Conservation (phyloP, 2,113 vertebrate species). For the Pluvialis apricaria region DNA sequence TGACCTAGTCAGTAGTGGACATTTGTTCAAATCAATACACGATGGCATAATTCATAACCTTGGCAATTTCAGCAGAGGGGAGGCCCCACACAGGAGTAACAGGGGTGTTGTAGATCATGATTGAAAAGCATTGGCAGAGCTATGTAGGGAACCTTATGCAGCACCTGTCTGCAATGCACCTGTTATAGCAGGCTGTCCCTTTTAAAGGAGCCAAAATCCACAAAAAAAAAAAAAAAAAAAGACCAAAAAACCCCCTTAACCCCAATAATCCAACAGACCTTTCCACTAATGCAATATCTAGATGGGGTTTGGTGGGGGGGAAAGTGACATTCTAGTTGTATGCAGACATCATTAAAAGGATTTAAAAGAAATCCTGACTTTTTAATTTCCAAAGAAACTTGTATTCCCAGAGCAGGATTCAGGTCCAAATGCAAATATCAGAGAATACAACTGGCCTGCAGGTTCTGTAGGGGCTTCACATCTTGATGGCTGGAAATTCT, state of each 20-base stretch:
- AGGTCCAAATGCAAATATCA: neutral
- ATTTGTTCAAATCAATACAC: neutral
- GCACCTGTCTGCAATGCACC: conserved; percentile 51
- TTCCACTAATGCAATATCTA: neutral
- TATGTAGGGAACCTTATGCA: conserved; percentile 31
- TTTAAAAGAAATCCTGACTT: neutral
- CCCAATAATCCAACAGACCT: neutral
- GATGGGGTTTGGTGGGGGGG: neutral
- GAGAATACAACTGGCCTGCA: neutral
- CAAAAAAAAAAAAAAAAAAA: neutral
- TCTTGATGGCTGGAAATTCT: neutral
- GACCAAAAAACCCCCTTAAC: neutral
- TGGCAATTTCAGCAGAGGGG: neutral
- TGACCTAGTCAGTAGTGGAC: neutral
- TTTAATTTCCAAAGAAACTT: neutral
- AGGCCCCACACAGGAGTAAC: conserved; percentile 11
- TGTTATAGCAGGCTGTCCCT: conserved; percentile 52
- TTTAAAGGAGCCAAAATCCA: conserved; percentile 27
- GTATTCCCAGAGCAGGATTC: neutral
- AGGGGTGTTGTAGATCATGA: neutral
- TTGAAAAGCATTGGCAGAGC: conserved; percentile 52
- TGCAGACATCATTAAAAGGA: neutral
- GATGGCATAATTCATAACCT: neutral
- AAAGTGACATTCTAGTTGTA: neutral
- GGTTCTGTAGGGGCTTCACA: neutral